Evolutionary conservation across 2,797 vertebrate species (phyloP), one percentile per base, ranked within the genome.

Genomic region (Salarias fasciatus): DNA sequence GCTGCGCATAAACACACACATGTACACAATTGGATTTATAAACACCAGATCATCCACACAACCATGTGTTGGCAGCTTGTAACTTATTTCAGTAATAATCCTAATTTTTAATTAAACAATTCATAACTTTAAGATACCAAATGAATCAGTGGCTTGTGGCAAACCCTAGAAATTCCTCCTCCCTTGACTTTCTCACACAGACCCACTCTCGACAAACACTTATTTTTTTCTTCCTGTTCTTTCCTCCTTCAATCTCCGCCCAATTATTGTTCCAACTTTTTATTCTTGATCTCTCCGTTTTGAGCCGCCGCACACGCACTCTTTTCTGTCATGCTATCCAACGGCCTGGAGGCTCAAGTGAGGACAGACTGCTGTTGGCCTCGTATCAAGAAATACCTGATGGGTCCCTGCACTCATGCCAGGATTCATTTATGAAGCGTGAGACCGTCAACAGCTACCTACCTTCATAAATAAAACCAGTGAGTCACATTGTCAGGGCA

Each of bases 381-480:
- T 55, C 53, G 52, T 67, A 73, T 83, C 86, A 89, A 83, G 82
- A 86, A 83, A 83, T 88, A 88, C 85, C 86, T 89, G 84, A 82
- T 75, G 76, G 78, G 71, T 85, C 75, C 80, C 62, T 56, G 14
- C 58, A 56, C 55, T 82, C 79, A 47, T 86, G 86, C 86, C 86
- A 85, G 70, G 70, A 85, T 83, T 85, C 85, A 87, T 87, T 79
- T 83, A 57, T 79, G 50, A 81, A 70, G 75, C 47, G 71, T 79
- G 72, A 84, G 80, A 75, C 70, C 60, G 77, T 83, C 82, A 77
- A 75, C 68, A 60, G 52, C 59, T 47, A 54, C 45, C 47, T 55
- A 53, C 45, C 43, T 55, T 74, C 58, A 68, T 56, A 56, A 67
- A 62, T 55, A 30, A 70, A 77, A 72, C 15, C 14, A 31, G 37